Percentiles rank a stretch among this genome's conserved stretches.
phyloP scores from a whole-genome alignment of 1,140 invertebrate genomes.

The Drusus annulatus region DNA sequence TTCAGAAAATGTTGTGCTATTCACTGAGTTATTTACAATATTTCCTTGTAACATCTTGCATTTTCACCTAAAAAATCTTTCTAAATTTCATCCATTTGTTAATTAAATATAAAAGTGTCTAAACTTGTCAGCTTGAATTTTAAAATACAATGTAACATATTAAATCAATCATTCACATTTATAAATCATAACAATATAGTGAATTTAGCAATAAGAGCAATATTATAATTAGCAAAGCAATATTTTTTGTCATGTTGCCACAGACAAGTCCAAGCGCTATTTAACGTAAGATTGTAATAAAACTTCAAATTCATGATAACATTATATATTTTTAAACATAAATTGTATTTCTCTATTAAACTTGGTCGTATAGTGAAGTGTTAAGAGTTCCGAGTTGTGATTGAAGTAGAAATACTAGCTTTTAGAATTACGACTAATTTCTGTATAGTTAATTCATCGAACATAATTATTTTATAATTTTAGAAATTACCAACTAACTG shows the following conservation, averaged over 20 bases:
- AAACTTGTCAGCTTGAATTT: too few species aligned
- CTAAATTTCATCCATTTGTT: too few species aligned
- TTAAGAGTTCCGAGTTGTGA: slow-evolving; percentile 22
- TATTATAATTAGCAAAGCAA: slow-evolving; percentile 10
- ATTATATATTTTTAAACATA: slow-evolving; percentile 32
- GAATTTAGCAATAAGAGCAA: not conserved
- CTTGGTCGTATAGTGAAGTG: slow-evolving; percentile 2
- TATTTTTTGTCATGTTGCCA: slow-evolving; percentile 33
- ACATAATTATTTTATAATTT: not conserved
- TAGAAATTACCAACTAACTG: too few species aligned
- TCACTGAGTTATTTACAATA: too few species aligned
- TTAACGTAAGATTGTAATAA: slow-evolving; percentile 30
- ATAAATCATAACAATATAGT: not conserved
- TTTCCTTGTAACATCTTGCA: too few species aligned
- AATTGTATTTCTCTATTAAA: slow-evolving; percentile 20
- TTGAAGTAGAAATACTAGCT: not conserved
- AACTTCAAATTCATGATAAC: slow-evolving; percentile 11
- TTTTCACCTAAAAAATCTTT: too few species aligned
- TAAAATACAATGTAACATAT: too few species aligned
- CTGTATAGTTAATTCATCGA: not conserved
- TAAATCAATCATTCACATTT: too few species aligned
- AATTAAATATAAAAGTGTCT: too few species aligned
- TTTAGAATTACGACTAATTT: not conserved
- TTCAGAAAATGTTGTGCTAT: too few species aligned
- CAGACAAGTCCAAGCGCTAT: slow-evolving; percentile 19